phyloP scores from a whole-genome alignment of 2,888 invertebrate species.

The Sarcophaga subvicina region DNA sequence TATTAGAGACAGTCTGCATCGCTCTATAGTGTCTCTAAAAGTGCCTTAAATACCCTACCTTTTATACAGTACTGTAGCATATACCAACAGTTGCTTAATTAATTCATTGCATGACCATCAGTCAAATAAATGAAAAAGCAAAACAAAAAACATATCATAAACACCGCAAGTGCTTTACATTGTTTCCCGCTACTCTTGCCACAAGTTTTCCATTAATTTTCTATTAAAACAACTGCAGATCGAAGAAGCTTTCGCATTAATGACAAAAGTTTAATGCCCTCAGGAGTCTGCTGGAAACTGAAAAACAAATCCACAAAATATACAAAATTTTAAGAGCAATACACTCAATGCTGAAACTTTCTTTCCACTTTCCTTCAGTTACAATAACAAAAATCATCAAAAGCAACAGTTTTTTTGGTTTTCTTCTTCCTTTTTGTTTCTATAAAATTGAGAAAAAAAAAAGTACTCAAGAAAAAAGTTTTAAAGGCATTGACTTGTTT shows the following conservation, averaged over 20 bases:
- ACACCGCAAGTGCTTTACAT: slow-evolving; percentile 5
- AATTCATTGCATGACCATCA: slow-evolving; percentile 66
- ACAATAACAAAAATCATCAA: slow-evolving; percentile 25
- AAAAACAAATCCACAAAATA: slow-evolving; percentile 29
- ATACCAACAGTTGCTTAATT: slow-evolving; percentile 50
- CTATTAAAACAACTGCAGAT: neutral
- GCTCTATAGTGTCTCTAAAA: too few relatives aligned
- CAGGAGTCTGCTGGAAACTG: slow-evolving; percentile 20
- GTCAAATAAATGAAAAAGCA: slow-evolving; percentile 4
- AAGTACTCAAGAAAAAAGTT: too few relatives aligned
- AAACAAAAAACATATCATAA: slow-evolving; percentile 33
- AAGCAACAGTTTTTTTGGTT: slow-evolving; percentile 45
- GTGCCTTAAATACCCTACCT: too few relatives aligned
- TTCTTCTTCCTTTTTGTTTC: too few relatives aligned
- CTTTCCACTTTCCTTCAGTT: neutral
- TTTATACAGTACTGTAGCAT: too few relatives aligned
- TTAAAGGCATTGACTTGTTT: neutral
- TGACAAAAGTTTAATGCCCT: slow-evolving; percentile 68
- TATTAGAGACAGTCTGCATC: too few relatives aligned
- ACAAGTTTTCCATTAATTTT: slow-evolving; percentile 11
- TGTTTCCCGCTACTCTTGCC: neutral
- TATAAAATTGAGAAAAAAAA: too few relatives aligned
- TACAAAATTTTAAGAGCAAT: neutral
- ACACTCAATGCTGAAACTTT: too few relatives aligned
- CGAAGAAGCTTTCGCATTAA: slow-evolving; percentile 49